These are phyloP conservation scores for Strongylocentrotus purpuratus DNA, from an alignment of 35 echinoderm and acorn worm genomes.

Conservation along the genomic window DNA sequence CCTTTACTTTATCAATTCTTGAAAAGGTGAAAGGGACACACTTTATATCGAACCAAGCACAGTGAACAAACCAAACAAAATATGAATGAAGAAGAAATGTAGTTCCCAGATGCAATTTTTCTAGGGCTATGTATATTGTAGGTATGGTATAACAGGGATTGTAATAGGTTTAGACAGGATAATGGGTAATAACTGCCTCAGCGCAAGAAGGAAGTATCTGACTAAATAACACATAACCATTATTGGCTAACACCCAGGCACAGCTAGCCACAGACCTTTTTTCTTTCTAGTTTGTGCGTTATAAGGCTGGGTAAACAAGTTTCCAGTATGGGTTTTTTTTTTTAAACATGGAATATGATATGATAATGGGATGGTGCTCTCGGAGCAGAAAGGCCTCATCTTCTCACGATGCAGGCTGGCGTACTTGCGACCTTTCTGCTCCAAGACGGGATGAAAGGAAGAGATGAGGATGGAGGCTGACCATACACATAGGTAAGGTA, in stretches of 20 bases:
- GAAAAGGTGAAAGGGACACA: not conserved
- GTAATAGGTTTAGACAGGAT: not conserved
- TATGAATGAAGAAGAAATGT: not conserved
- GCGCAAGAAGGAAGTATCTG: not conserved
- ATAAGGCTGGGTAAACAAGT: not conserved
- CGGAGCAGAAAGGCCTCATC: not conserved
- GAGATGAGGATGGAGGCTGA: slow-evolving; percentile 43
- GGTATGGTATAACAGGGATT: not conserved
- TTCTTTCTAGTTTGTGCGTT: not conserved
- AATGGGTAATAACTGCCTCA: not conserved
- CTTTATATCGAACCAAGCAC: not conserved
- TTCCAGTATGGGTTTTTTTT: not conserved
- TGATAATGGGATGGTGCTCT: not conserved
- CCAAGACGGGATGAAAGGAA: not conserved
- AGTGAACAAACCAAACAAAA: not conserved
- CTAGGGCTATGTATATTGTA: not conserved
- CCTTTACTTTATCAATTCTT: not conserved
- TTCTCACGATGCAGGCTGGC: not conserved
- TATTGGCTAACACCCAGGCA: not conserved
- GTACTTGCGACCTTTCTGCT: slow-evolving; percentile 29
- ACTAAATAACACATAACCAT: not conserved
- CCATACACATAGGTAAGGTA: slow-evolving; percentile 35
- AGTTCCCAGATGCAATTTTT: not conserved
- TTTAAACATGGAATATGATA: not conserved
- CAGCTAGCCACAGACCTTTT: not conserved